A percentile compares a stretch with the other conserved stretches of the same genome.
These are phyloP conservation scores for Phenganax stokvisi DNA, from an alignment of 92 coral and sea anemone species.

Conservation along the genomic window DNA sequence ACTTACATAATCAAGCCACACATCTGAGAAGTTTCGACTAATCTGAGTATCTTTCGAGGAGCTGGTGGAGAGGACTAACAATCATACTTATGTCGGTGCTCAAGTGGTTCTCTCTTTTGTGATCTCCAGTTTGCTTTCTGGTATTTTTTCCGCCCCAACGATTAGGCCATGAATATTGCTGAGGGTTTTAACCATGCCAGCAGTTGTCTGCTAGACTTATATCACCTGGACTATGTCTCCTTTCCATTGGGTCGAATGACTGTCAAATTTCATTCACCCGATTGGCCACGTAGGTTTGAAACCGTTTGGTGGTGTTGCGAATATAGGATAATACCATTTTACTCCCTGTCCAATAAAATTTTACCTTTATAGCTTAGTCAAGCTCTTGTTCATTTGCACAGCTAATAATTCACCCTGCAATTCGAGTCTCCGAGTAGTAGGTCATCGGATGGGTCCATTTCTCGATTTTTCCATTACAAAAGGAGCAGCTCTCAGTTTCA, in stretches of 20 bases:
- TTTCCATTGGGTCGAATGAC: conserved; percentile 14
- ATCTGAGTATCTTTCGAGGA: background rate
- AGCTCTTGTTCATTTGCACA: background rate
- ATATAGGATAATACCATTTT: conserved; percentile 20
- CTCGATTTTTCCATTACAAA: conserved; percentile 31
- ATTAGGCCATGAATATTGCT: conserved; percentile 16
- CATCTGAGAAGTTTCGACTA: background rate
- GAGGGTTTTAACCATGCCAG: conserved; percentile 24
- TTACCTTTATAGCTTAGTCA: background rate
- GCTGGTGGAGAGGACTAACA: background rate
- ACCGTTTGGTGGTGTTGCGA: conserved; percentile 21
- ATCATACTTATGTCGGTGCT: background rate
- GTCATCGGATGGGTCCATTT: conserved; percentile 24
- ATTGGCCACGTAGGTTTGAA: conserved; percentile 39
- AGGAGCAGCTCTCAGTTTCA: background rate
- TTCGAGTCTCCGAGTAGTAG: conserved; percentile 22
- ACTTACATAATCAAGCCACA: background rate
- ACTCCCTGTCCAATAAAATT: conserved; percentile 37
- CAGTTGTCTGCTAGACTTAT: conserved; percentile 35
- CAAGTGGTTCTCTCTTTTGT: background rate
- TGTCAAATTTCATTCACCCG: conserved; percentile 29
- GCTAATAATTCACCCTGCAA: conserved; percentile 7
- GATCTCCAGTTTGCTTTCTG: background rate
- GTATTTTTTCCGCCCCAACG: background rate
- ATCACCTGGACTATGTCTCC: conserved; percentile 27